Evolutionary conservation across 2,797 vertebrate genomes (phyloP).

Genomic region (Botia kubotai): DNA sequence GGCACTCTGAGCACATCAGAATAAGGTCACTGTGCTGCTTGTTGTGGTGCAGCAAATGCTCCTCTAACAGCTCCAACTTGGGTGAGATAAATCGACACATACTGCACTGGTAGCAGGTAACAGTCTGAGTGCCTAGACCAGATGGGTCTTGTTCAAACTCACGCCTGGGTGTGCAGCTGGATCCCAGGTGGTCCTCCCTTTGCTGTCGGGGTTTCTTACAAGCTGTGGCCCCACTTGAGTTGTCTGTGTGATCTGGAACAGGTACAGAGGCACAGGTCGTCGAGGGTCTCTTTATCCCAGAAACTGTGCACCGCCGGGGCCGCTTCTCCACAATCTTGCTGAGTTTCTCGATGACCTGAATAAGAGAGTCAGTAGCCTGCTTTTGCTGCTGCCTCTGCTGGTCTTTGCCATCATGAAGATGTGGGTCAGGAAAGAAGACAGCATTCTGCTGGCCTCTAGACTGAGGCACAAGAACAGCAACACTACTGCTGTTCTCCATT

Average conservation of each 20-base stretch:
- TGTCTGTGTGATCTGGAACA: slow-evolving; percentile 62
- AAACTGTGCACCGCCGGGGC: slow-evolving; percentile 82
- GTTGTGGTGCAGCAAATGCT: slow-evolving; percentile 90
- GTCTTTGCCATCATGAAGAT: slow-evolving; percentile 52
- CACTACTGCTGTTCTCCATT: slow-evolving; percentile 89
- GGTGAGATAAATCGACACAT: slow-evolving; percentile 89
- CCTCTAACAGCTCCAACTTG: slow-evolving; percentile 83
- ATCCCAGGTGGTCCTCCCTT: slow-evolving; percentile 21
- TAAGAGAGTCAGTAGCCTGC: slow-evolving; percentile 87
- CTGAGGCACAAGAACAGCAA: slow-evolving; percentile 82
- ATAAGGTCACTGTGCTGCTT: slow-evolving; percentile 80
- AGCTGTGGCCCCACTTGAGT: slow-evolving; percentile 69
- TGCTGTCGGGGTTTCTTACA: slow-evolving; percentile 74
- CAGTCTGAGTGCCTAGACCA: slow-evolving; percentile 72
- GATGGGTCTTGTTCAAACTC: slow-evolving; percentile 34
- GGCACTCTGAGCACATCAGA: slow-evolving; percentile 84
- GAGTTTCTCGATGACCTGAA: slow-evolving; percentile 96
- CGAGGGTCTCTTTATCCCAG: slow-evolving; percentile 86
- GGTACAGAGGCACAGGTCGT: slow-evolving; percentile 59
- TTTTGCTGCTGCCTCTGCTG: slow-evolving; percentile 77
- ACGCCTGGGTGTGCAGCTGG: neutral
- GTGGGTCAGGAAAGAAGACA: slow-evolving; percentile 73
- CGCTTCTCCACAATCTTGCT: slow-evolving; percentile 96
- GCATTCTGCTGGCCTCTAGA: slow-evolving; percentile 77
- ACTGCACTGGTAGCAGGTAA: slow-evolving; percentile 93